Evolutionary conservation across 92 coral and sea anemone genomes (phyloP), one percentile per base, ranked within the genome.

Genomic region (Epizoanthus ramosus): DNA sequence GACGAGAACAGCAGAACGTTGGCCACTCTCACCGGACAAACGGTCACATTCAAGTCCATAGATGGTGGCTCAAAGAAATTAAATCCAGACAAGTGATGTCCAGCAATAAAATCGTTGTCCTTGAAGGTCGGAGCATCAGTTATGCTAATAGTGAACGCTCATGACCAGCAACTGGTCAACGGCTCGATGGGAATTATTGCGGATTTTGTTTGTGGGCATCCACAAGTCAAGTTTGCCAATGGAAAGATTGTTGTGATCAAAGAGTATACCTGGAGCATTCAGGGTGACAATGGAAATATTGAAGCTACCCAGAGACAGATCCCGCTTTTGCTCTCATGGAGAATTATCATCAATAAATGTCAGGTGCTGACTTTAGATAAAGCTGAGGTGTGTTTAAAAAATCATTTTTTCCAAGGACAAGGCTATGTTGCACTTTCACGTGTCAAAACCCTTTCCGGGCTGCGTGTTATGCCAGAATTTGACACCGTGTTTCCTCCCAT

Each of bases 381-480:
- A 23, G 84, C 84, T 0, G 88, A 85, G 33, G 81, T 85, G 2
- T 54, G 71, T 47, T 17, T 77, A 8, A 66, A 50, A 24, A 66
- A 74, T 3, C 69, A 75, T 4, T 85, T 75, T 67, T 68, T 85
- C 8, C 83, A 63, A 17, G 88, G 88, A 14, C 88, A 85, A 52
- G 88, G 63, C 0, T 77, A 85, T 65, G 64, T 69, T 33, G 84
- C 79, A 6, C 56, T 77, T 54, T 68, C 79, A 5, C 83, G 88
- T n/a, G 79, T 85, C 45, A 39, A 10, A 43, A 37, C 64, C 10
- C 75, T 85, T 21, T 37, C 45, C n/a, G 84, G 79, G 28, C n/a
- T 85, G 19, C 84, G 66, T 3, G 37, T 85, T 65, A 8, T 65
- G 24, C 88, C 88, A 3, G 79, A 72, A 10, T 85, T 85, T 67